Percentiles rank a stretch among this genome's conserved stretches.
phyloP scores from a whole-genome alignment of 2,113 vertebrate genomes.

The Gallinago media region DNA sequence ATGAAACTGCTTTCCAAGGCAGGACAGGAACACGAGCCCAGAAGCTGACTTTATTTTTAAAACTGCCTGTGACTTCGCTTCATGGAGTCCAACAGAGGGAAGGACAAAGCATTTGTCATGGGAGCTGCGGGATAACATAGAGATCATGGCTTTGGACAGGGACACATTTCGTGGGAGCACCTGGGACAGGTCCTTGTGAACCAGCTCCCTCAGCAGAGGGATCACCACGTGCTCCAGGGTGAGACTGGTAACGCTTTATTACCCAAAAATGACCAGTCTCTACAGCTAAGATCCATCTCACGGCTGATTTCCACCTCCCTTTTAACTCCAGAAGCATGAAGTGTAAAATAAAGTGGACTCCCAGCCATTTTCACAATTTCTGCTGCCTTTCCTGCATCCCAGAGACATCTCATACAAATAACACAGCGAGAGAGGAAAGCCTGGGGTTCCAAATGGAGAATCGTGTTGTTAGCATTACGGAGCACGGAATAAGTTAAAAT shows the following conservation, averaged over 20 bases:
- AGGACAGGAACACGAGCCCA: background rate
- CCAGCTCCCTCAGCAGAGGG: background rate
- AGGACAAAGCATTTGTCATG: constrained; percentile 51
- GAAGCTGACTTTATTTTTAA: constrained; percentile 21
- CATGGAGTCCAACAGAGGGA: constrained; percentile 6
- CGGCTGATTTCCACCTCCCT: background rate
- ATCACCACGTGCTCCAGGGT: constrained; percentile 12
- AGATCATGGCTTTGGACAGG: background rate
- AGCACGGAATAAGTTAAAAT: background rate
- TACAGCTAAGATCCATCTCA: background rate
- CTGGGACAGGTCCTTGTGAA: constrained; percentile 1
- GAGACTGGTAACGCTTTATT: constrained; percentile 1
- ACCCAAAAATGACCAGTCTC: background rate
- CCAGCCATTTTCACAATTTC: background rate
- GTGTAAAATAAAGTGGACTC: background rate
- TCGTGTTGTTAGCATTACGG: background rate
- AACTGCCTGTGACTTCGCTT: background rate
- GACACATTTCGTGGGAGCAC: constrained; percentile 33
- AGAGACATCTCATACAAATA: background rate
- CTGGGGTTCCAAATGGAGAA: background rate
- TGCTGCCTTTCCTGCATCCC: background rate
- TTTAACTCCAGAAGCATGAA: background rate
- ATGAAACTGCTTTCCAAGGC: background rate
- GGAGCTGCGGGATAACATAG: constrained; percentile 25
- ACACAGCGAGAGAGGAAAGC: background rate